phyloP scores from a whole-genome alignment of 2,113 vertebrate species.

The Salvator merianae region DNA sequence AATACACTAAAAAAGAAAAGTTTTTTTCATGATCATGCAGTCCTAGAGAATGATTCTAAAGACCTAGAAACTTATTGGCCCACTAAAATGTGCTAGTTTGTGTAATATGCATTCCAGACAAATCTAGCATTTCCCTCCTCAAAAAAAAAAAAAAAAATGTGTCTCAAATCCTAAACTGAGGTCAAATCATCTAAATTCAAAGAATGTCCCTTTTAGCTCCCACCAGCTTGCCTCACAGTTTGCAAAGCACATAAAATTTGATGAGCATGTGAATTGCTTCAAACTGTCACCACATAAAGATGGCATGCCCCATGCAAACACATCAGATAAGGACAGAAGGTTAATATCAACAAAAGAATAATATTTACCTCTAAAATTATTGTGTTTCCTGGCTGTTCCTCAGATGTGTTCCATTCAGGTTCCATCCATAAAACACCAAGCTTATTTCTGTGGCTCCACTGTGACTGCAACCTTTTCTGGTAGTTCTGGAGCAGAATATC shows the following conservation, averaged over 20 bases:
- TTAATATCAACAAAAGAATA: too few relatives aligned
- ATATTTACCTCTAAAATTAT: slow-evolving; percentile 2
- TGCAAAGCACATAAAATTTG: background rate
- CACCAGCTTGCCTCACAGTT: background rate
- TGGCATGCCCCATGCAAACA: background rate
- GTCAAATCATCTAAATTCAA: background rate
- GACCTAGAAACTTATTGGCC: background rate
- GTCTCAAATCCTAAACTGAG: too few relatives aligned
- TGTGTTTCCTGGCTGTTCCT: background rate
- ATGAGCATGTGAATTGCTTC: background rate
- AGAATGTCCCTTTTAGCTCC: background rate
- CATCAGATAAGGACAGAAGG: background rate
- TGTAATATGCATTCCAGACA: background rate
- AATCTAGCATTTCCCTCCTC: background rate
- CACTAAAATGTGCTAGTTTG: background rate
- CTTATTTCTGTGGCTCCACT: background rate
- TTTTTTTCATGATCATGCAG: too few relatives aligned
- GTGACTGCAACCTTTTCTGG: background rate
- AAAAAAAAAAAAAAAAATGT: background rate
- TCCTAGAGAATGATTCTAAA: background rate
- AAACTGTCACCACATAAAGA: background rate
- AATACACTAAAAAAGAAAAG: too few relatives aligned
- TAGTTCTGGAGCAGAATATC: background rate
- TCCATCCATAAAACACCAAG: background rate
- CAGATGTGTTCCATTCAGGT: background rate